Evolutionary conservation across 2,888 invertebrate species (phyloP), one percentile per base, ranked within the genome.

Genomic region (Lithodes maja): DNA sequence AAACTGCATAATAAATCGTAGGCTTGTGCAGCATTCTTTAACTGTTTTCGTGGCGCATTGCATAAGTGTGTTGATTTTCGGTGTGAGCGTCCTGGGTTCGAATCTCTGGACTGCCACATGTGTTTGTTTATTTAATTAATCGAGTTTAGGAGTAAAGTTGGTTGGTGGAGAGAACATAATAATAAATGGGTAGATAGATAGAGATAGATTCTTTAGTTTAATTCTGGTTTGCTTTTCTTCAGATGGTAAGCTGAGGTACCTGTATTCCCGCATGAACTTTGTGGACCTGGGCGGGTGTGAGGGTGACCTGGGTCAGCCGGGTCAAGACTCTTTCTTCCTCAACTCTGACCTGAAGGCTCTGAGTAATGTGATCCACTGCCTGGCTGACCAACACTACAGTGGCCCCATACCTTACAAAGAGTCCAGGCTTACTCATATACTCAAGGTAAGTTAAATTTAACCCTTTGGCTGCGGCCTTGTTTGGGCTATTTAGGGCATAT

Each of bases 261-360:
- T 91, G 1, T 89, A 88, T 69, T 91, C 91, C 2, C 90, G 91
- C 15, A 83, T 91, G 79, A 91, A 83, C 61, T 91, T 91, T 79
- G 91, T 91, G 9, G 91, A 91, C 78, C 85, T 91, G 7, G 91
- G 85, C 50, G 90, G 90, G 2, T 83, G 82, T 2, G 91, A 91
- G 55, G 68, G 88, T 68, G 85, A 85, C 75, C 84, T 83, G 71
- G 78, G 85, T 12, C 78, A 78, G 1, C 89, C 82, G 12, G 81
- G 71, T 53, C 86, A 89, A 17, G 86, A 86, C 50, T 89, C 87
- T 49, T 85, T 89, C 55, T 78, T 91, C 54, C 79, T 89, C 17
- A 89, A 90, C 61, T 79, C 88, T n/a, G 91, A 91, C 77, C 85
- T 90, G 78, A 89, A 89, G 78, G 81, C 89, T 49, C 79, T 91